Base-by-base conservation (phyloP, 2,888 invertebrate species). In the Chymomyza caudatula region DNA sequence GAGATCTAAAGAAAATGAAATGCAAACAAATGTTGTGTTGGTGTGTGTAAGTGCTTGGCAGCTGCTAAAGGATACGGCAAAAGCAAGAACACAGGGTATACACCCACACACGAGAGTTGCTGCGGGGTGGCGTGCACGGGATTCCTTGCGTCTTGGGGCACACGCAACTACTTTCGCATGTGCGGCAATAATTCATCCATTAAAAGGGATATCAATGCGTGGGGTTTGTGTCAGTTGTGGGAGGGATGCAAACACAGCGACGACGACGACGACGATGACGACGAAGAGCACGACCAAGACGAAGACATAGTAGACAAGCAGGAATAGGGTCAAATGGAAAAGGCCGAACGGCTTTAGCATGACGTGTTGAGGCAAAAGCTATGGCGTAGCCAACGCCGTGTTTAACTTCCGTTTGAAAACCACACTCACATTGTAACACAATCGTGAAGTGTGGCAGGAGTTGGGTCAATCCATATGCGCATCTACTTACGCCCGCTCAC, bases 171-270 rank as follows among this genome's bases (percentile, higher is more conserved):
- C 88, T 88, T 88, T 87, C 81, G 88, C 86, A 87, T 88, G 88
- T 88, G 87, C 81, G 87, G 88, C 88, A 88, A 88, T 88, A 88
- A 88, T 87, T 88, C 88, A 88, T 88, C 88, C 88, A 88, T 88
- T 88, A 88, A 88, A 88, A 87, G 87, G 88, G 88, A 88, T 88
- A 87, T 84, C 86, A 86, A 83, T 85, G 84, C 79, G 84, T 20
- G 55, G 53, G 22, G 42, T 23, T 22, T 29, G 60, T 25, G 60
- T 23, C 29, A 13, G 37, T 37, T 17, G 49, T 15, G 25, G 20
- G 15, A 13, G 42, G 15, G 19, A 20, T 54, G 61, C 53, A 58
- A 58, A 69, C 65, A 58, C 44, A 65, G 15, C n/a, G n/a, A 65
- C 37, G 52, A 25, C 49, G 11, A 19, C 56, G 13, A 3, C 51